A percentile compares a stretch with the other conserved stretches of the same genome.
These are phyloP conservation scores for Amphiprion clarkii DNA, from an alignment of 2,797 vertebrate genomes.

Conservation along the genomic window DNA sequence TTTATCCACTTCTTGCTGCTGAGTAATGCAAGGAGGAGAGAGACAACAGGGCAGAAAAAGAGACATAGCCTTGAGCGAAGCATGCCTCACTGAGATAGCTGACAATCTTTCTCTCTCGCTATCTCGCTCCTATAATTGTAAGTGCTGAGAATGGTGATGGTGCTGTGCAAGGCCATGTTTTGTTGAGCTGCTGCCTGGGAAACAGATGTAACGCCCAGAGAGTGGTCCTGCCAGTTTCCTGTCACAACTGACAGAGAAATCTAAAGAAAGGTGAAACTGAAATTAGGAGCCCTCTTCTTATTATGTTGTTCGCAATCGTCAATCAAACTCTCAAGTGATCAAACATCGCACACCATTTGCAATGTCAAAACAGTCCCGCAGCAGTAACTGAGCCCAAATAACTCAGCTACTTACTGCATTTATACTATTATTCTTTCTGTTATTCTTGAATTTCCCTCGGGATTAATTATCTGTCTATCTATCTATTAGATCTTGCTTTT, in stretches of 20 bases:
- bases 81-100: slow-evolving; percentile 71
- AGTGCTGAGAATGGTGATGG: slow-evolving; percentile 48
- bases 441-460: background rate
- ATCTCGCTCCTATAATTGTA: slow-evolving; percentile 35
- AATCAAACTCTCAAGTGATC: slow-evolving; percentile 10
- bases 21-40: slow-evolving; percentile 75
- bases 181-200: slow-evolving; percentile 87
- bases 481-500: background rate
- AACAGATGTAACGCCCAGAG: slow-evolving; percentile 76
- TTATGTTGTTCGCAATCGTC: slow-evolving; percentile 22
- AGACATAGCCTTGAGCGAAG: slow-evolving; percentile 72
- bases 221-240: slow-evolving; percentile 70
- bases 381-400: background rate
- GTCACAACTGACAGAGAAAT: slow-evolving; percentile 60
- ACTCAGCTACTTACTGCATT: background rate
- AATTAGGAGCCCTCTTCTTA: slow-evolving; percentile 49
- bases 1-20: slow-evolving; percentile 62
- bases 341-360: background rate
- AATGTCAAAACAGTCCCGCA: background rate
- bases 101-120: slow-evolving; percentile 63
- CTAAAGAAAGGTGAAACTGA: slow-evolving; percentile 57
- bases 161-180: slow-evolving; percentile 78
- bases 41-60: slow-evolving; percentile 39
- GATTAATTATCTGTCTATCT: too few relatives aligned
- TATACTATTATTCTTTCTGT: background rate